phyloP scores from a whole-genome alignment of 2,888 invertebrate genomes.

The Rhogogaster chlorosoma region DNA sequence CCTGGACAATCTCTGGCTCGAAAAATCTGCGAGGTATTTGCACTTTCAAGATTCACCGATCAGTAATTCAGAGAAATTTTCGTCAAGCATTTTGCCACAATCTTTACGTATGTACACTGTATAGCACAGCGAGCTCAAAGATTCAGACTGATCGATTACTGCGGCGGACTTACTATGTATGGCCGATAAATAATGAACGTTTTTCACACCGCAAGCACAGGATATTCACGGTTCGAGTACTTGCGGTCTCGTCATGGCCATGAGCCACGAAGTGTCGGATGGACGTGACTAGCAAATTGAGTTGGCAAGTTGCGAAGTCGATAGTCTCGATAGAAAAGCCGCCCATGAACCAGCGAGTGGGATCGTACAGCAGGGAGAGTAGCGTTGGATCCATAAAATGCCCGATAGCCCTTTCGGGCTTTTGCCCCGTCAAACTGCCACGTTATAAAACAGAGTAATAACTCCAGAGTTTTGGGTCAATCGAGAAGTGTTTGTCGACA shows the following conservation, averaged over 20 bases:
- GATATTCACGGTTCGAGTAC: not conserved
- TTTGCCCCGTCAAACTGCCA: not conserved
- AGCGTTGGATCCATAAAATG: not conserved
- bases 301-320: not conserved
- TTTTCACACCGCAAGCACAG: not conserved
- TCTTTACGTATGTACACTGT: too few species aligned
- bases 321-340: conserved; percentile 14
- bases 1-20: not conserved
- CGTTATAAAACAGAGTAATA: conserved; percentile 31
- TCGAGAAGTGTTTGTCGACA: not conserved
- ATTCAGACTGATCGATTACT: not conserved
- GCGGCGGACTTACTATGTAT: not conserved
- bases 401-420: not conserved
- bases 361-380: not conserved
- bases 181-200: conserved; percentile 16
- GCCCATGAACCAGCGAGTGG: not conserved
- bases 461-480: not conserved
- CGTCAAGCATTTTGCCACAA: not conserved
- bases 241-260: not conserved
- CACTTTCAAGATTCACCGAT: not conserved
- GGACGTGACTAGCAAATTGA: conserved; percentile 17
- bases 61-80: not conserved
- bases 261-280: not conserved
- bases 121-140: not conserved
- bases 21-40: not conserved